Base-by-base conservation (phyloP, 2,113 vertebrate species). In the Melospiza georgiana region DNA sequence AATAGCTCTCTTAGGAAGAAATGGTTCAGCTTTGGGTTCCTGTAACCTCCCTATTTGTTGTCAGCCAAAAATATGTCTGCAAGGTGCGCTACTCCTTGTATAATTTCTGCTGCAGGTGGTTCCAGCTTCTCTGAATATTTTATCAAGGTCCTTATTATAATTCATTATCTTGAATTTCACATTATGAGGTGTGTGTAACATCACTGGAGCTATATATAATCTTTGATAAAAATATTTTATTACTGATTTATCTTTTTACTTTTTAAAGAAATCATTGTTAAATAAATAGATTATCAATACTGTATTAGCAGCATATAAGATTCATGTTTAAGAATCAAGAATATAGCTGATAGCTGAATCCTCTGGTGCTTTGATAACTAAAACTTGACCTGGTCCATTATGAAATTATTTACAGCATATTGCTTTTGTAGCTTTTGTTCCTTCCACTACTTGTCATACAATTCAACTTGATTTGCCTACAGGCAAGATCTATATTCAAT, bases 371-470 rank as follows among this genome's bases (percentile, higher is more conserved):
- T 89, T 71, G 66, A 44, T 69, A 77, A 33, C 15, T 61, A 72
- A 81, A 95, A 92, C 52, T 84, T 91, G 43, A 95, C 87, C 84
- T 83, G 6, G 21, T 93, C 39, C 71, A 52, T 94, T 76, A 94
- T 82, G 69, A 96, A 80, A 15, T 84, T 55, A 96, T 95, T 97
- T 91, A 87, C 57, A 87, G 35, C 11, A 83, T 35, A 90, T 85
- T 62, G 25, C 11, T 94, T 95, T 95, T 91, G 49, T 87, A 95
- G 90, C 63, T 96, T 92, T 68, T 96, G 51, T 82, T 46, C 43
- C 71, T 37, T 95, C 78, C 71, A 35, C 57, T 86, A 41, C 11
- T 89, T 28, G 8, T 76, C 71, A 90, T 74, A 19, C 71, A 91
- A 84, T 91, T 90, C 39, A 71, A 44, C 77, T 87, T 84, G 51